These are phyloP conservation scores for Drusus annulatus DNA, from an alignment of 1,140 invertebrate genomes.

Conservation along the genomic window DNA sequence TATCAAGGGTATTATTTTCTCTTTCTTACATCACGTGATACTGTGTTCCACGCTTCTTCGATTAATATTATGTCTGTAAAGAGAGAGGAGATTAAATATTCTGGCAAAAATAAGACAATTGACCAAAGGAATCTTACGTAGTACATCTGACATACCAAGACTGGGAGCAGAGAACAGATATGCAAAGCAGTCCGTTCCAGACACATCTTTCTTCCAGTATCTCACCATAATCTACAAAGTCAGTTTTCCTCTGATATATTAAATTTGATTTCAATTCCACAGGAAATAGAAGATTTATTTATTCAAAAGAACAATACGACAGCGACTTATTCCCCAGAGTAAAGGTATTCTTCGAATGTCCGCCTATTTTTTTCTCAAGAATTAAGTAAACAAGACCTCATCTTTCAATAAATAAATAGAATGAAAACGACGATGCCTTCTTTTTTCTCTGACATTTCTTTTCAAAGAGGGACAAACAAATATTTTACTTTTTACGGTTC, in stretches of 20 bases:
- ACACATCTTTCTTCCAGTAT: not conserved
- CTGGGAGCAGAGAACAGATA: not conserved
- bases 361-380: slow-evolving; percentile 38
- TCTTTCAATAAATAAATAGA: not conserved
- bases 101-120: not conserved
- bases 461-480: no score
- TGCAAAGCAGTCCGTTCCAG: slow-evolving; percentile 24
- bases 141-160: slow-evolving; percentile 1
- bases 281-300: slow-evolving; percentile 58
- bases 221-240: slow-evolving; percentile 54
- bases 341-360: slow-evolving; percentile 32
- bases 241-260: slow-evolving; percentile 45
- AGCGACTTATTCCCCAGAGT: slow-evolving; percentile 19
- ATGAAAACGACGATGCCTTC: no score
- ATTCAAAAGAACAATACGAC: slow-evolving; percentile 58
- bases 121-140: slow-evolving; percentile 1
- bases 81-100: no score
- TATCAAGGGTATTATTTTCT: no score
- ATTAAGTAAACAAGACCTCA: not conserved
- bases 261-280: slow-evolving; percentile 56
- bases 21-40: no score
- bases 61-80: no score
- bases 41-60: no score
- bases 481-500: no score
- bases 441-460: no score